Conservation (phyloP, 2,888 invertebrate genomes). For the Aspidiotus destructor region DNA sequence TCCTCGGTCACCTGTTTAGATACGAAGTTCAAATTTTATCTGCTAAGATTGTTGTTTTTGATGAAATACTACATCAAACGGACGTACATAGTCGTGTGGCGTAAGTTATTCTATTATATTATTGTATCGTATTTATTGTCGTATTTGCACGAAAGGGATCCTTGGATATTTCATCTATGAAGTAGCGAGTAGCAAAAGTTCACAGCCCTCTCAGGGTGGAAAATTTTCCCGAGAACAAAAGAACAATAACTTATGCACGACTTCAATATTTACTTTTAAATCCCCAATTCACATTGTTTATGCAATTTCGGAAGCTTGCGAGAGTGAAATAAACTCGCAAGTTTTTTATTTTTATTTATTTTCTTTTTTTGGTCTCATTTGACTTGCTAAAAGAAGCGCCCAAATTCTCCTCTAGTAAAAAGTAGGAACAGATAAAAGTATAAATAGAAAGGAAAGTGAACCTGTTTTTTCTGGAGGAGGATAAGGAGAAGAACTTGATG, state of each 20-base stretch:
- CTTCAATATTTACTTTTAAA: no score
- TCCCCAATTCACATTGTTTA: neutral
- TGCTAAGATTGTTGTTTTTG: conserved; percentile 24
- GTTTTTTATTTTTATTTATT: no score
- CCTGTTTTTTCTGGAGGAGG: no score
- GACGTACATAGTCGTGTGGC: conserved; percentile 34
- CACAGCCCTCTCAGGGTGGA: neutral
- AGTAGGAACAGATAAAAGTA: no score
- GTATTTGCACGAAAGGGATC: no score
- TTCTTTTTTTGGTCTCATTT: neutral
- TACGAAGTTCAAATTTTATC: conserved; percentile 30
- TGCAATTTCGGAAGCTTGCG: no score
- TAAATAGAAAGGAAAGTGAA: no score
- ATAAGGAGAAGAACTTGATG: no score
- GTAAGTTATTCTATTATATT: conserved; percentile 29
- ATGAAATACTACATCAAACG: conserved; percentile 33
- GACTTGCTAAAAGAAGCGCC: no score
- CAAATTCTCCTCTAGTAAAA: no score
- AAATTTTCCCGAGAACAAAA: neutral
- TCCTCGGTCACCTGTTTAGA: conserved; percentile 29
- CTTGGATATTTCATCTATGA: neutral
- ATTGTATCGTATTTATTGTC: no score
- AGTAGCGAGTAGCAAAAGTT: neutral
- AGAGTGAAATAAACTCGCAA: no score
- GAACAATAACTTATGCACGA: neutral